Base-by-base conservation (phyloP, 2,113 vertebrate species). In the Acrocephalus kingi region DNA sequence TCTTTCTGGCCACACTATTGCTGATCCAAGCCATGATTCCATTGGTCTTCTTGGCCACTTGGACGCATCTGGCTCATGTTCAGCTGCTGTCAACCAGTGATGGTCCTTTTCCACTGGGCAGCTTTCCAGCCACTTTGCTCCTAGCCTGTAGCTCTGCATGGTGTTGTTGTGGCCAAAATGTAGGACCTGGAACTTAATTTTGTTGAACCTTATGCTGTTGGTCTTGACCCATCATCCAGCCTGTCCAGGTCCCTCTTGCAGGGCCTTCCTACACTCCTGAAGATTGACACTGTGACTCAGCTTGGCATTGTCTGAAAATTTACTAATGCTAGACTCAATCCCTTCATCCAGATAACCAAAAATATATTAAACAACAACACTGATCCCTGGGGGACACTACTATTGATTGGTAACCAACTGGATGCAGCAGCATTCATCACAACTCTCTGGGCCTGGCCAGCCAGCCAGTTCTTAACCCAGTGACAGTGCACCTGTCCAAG, bases 221-320 rank as follows among this genome's bases (percentile, higher is more conserved):
- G 7, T 66, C 27, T 59, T 22, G 22, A 15, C 15, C 7, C 28
- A 28, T n/a, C 20, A 46, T 59, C 15, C 52, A 67, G 19, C 19
- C 10, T 37, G 7, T 28, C 37, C 14, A 41, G 49, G 11, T 43
- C 12, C 3, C 33, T 24, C 9, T 33, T 28, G 27, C 37, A 35
- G 6, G 14, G 16, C 14, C 21, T 35, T 80, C 6, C 21, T 31
- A 20, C 21, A 7, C 6, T 72, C 20, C 43, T 35, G 43, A 27
- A 66, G 27, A 45, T 59, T 0, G 0, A 59, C 7, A 17, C 15
- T 30, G 28, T 33, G 7, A 51, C 33, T 37, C 27, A 52, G 18
- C 43, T 45, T 81, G 7, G 31, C 43, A 27, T 28, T 10, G 6
- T 45, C 19, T 16, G 28, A 27, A 59, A 67, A 59, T 52, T 33